Evolutionary conservation across 2,797 vertebrate species (phyloP).

Genomic region (Sarcoramphus papa): DNA sequence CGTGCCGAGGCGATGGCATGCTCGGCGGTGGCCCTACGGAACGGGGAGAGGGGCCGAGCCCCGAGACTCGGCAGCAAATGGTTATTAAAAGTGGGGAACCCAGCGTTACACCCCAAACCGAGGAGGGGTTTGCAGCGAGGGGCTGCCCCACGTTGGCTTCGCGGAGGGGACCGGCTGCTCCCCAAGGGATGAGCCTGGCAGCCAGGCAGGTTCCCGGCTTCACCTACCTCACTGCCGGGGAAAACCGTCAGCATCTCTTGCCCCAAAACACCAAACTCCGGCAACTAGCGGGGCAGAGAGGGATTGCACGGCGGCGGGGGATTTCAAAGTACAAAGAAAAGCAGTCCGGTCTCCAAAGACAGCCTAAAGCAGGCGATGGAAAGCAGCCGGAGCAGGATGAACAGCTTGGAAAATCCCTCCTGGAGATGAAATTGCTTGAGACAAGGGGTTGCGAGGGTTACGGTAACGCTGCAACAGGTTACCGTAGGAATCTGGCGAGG

Average conservation of each 20-base stretch:
- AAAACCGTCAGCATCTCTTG: background rate
- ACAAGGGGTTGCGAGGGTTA: background rate
- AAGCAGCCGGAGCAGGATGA: background rate
- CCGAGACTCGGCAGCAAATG: background rate
- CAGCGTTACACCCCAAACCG: rapidly evolving
- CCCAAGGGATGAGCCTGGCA: background rate
- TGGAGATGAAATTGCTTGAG: rapidly evolving
- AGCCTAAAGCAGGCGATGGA: background rate
- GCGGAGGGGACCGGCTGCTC: background rate
- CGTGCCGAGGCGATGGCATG: background rate
- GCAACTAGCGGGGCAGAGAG: rapidly evolving
- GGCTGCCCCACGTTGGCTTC: background rate
- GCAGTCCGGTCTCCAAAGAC: background rate
- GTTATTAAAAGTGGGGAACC: rapidly evolving
- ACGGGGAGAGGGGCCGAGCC: background rate
- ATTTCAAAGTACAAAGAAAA: background rate
- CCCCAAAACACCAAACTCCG: background rate
- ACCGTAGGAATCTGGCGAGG: rapidly evolving
- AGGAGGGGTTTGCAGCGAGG: background rate
- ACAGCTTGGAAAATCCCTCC: background rate
- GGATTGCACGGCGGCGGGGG: rapidly evolving
- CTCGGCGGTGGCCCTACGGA: rapidly evolving
- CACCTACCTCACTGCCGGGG: rapidly evolving
- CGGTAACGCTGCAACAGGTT: background rate
- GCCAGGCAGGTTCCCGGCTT: background rate